phyloP scores from a whole-genome alignment of 2,113 vertebrate species.

The Mobula birostris region DNA sequence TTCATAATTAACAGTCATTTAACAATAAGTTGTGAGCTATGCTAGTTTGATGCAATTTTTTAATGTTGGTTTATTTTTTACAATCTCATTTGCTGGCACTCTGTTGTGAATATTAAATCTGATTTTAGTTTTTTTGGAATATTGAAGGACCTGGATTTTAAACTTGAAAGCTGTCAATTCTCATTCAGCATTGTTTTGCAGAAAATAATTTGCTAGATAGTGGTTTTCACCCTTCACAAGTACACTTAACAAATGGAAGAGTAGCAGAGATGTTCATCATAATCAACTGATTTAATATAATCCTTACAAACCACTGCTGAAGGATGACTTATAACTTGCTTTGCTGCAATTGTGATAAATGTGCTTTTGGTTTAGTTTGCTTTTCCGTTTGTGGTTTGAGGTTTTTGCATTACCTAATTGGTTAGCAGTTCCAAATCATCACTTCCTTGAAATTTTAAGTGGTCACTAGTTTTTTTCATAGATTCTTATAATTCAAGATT shows the following conservation, averaged over 20 bases:
- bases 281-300: background rate
- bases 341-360: background rate
- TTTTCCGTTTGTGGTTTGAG: background rate
- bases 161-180: background rate
- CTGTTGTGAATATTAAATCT: too few species aligned
- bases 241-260: background rate
- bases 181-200: background rate
- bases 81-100: too few species aligned
- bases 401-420: background rate
- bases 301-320: background rate
- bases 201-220: background rate
- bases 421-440: background rate
- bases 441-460: background rate
- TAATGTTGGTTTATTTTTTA: too few species aligned
- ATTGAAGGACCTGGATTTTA: background rate
- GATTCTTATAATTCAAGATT: too few species aligned
- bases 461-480: background rate
- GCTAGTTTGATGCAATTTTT: too few species aligned
- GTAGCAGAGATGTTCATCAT: background rate
- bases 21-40: too few species aligned
- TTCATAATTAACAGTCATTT: too few species aligned
- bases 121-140: background rate
- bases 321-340: background rate
- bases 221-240: background rate
- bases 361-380: background rate